phyloP scores from a whole-genome alignment of 2,797 vertebrate species.

The Enteromius treurensis region DNA sequence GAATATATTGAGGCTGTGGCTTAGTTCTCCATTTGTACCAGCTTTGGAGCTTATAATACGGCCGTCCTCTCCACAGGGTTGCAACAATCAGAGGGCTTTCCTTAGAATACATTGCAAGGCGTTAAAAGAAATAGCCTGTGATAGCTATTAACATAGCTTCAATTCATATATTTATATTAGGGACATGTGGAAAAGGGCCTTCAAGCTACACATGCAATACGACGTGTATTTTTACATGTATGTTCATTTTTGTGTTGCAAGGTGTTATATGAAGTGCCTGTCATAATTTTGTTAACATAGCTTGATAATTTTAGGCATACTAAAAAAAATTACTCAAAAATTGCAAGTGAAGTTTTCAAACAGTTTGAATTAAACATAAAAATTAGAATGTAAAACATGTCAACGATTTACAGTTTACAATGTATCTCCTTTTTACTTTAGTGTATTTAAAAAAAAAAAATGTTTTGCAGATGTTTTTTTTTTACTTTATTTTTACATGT shows the following conservation, averaged over 20 bases:
- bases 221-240: not conserved
- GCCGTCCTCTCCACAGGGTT: constrained; percentile 59
- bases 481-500: not conserved
- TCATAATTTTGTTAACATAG: not conserved
- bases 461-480: constrained; percentile 53
- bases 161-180: constrained; percentile 31
- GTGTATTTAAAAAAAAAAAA: constrained; percentile 44
- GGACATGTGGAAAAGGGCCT: not conserved
- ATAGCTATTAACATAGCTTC: constrained; percentile 63
- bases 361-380: constrained; percentile 8
- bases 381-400: not conserved
- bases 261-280: not conserved
- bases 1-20: constrained; percentile 47
- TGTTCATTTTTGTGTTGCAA: not conserved
- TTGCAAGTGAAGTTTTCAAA: not conserved
- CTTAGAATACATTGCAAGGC: constrained; percentile 64
- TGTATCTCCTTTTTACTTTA: not conserved
- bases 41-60: constrained; percentile 66
- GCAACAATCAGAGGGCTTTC: constrained; percentile 65
- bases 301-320: not conserved
- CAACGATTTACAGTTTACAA: not conserved
- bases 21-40: constrained; percentile 65
- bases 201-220: constrained; percentile 64
- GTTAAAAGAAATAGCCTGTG: constrained; percentile 65
- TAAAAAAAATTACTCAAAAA: not conserved